Conservation (phyloP, 1,140 invertebrate species). For the Calycopis cecrops region DNA sequence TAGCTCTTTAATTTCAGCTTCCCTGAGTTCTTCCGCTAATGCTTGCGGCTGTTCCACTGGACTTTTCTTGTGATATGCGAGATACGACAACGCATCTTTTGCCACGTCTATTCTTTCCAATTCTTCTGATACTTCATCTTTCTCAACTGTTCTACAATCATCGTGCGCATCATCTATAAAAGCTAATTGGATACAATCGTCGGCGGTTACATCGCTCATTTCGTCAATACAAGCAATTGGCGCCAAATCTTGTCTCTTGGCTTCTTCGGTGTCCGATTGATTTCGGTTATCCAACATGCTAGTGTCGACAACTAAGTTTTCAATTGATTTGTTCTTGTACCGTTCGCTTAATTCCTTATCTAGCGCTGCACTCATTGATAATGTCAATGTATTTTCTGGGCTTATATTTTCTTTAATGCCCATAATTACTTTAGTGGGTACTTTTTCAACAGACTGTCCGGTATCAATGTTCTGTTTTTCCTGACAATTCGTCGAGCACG, state of each 20-base stretch:
- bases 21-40: slow-evolving; percentile 53
- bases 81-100: slow-evolving; percentile 58
- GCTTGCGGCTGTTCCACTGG: slow-evolving; percentile 38
- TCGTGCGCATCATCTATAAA: slow-evolving; percentile 55
- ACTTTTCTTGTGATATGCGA: slow-evolving; percentile 49
- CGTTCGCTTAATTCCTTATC: slow-evolving; percentile 52
- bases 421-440: slow-evolving; percentile 63
- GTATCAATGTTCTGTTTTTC: slow-evolving; percentile 61
- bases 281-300: background rate
- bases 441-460: slow-evolving; percentile 59
- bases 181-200: slow-evolving; percentile 44
- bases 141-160: slow-evolving; percentile 29
- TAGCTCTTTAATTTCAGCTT: slow-evolving; percentile 55
- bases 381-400: slow-evolving; percentile 67
- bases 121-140: slow-evolving; percentile 26
- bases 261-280: slow-evolving; percentile 38
- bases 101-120: slow-evolving; percentile 49
- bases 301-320: slow-evolving; percentile 17
- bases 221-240: slow-evolving; percentile 64
- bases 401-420: slow-evolving; percentile 73
- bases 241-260: slow-evolving; percentile 42
- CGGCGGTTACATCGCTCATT: slow-evolving; percentile 46
- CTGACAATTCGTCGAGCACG: slow-evolving; percentile 52
- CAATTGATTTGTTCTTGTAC: slow-evolving; percentile 37
- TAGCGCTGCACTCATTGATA: slow-evolving; percentile 56